Conservation (phyloP, 2,797 vertebrate species). For the Sebastes trivittatus region DNA sequence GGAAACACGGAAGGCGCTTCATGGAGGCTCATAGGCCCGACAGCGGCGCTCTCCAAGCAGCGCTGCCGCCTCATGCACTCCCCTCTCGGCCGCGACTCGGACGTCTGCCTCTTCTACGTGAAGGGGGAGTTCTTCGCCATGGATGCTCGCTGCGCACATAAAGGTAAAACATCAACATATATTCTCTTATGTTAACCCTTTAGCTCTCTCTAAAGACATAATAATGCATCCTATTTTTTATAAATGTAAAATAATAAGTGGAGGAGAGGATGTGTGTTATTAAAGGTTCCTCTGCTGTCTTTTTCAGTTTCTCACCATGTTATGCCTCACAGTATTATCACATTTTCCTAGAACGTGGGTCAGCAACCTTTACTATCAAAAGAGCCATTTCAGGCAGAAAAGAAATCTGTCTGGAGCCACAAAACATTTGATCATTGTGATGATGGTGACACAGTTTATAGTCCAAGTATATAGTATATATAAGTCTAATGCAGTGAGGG, state of each 20-base stretch:
- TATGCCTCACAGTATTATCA: neutral
- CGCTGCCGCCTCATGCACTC: slow-evolving; percentile 78
- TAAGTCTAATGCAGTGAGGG: too few relatives aligned
- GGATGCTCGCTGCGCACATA: slow-evolving; percentile 84
- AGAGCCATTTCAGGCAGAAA: too few relatives aligned
- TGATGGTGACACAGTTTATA: too few relatives aligned
- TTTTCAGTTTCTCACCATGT: neutral
- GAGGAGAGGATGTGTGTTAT: neutral
- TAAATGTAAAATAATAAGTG: neutral
- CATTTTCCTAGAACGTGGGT: neutral
- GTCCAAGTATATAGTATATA: too few relatives aligned
- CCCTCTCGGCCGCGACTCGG: slow-evolving; percentile 68
- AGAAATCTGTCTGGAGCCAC: too few relatives aligned
- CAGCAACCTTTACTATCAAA: too few relatives aligned
- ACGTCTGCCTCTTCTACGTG: slow-evolving; percentile 80
- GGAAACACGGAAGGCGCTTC: slow-evolving; percentile 37
- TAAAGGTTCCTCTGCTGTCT: slow-evolving; percentile 19
- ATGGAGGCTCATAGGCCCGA: slow-evolving; percentile 78
- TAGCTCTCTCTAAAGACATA: neutral
- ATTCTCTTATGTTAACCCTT: neutral
- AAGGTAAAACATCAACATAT: slow-evolving; percentile 63
- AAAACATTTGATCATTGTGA: too few relatives aligned
- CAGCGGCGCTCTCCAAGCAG: slow-evolving; percentile 74
- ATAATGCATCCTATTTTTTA: neutral
- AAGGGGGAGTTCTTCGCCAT: slow-evolving; percentile 81